phyloP scores from a whole-genome alignment of 2,888 invertebrate genomes.

The Stramonita haemastoma region DNA sequence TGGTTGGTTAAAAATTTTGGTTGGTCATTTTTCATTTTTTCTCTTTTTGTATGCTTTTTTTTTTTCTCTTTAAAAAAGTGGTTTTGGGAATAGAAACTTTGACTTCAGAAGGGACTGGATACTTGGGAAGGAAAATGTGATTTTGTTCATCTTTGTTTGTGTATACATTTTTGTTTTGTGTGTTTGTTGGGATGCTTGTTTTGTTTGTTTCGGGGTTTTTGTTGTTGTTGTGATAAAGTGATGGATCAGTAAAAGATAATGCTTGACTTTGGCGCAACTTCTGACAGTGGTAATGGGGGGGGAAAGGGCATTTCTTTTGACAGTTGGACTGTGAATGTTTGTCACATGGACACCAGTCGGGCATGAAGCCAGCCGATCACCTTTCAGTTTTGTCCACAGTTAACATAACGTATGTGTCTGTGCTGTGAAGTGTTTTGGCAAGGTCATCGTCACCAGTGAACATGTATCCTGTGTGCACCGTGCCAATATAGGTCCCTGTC shows the following conservation, averaged over 20 bases:
- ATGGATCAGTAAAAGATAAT: too few species aligned
- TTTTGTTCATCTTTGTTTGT: too few species aligned
- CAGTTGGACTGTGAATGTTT: neutral
- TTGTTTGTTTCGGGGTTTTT: too few species aligned
- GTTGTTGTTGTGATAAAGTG: too few species aligned
- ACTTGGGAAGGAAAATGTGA: too few species aligned
- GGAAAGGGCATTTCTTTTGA: slow-evolving; percentile 23
- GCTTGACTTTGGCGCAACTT: too few species aligned
- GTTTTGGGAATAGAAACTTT: neutral
- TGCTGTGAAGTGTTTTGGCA: neutral
- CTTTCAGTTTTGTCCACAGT: neutral
- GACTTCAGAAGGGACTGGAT: too few species aligned
- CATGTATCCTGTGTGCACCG: slow-evolving; percentile 6
- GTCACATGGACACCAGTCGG: neutral
- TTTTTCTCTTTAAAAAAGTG: neutral
- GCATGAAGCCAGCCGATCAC: neutral
- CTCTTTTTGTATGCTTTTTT: neutral
- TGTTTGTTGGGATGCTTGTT: too few species aligned
- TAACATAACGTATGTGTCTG: slow-evolving; percentile 6
- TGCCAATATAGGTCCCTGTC: neutral
- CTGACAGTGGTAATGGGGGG: neutral
- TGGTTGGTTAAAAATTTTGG: neutral
- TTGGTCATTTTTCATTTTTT: neutral
- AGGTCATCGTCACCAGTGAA: neutral
- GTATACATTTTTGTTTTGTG: too few species aligned